Percentiles rank a stretch among this genome's conserved stretches.
Conservation (phyloP, 2,113 vertebrate genomes). For the Telmatochromis sp. region DNA sequence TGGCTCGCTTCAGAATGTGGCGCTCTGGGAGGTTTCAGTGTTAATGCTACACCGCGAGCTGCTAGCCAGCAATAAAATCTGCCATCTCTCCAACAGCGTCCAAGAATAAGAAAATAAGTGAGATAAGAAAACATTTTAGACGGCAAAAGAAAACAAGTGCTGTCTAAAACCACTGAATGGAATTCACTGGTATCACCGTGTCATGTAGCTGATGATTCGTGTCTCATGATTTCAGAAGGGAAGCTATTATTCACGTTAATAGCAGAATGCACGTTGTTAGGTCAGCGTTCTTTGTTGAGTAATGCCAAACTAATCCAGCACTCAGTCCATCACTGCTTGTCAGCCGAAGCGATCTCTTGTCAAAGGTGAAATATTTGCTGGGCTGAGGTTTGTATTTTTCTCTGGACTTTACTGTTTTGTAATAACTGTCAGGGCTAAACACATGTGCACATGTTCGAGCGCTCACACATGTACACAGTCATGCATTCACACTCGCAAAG, state of each 20-base stretch:
- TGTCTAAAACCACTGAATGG: background rate
- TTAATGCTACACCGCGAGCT: background rate
- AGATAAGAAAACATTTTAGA: background rate
- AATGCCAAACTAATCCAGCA: background rate
- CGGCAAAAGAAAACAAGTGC: background rate
- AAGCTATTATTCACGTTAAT: background rate
- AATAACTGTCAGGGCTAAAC: background rate
- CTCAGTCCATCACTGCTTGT: background rate
- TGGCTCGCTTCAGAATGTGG: conserved; percentile 35
- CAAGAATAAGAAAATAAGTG: background rate
- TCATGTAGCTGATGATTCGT: background rate
- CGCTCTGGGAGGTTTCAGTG: conserved; percentile 17
- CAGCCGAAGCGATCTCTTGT: background rate
- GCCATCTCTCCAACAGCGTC: background rate
- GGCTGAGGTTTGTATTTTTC: background rate
- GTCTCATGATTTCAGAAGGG: background rate
- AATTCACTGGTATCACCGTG: fast-evolving
- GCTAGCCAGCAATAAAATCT: background rate
- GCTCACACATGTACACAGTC: background rate
- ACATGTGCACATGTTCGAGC: background rate
- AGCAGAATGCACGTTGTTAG: background rate
- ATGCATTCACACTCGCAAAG: background rate
- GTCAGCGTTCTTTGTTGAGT: background rate
- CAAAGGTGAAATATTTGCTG: background rate
- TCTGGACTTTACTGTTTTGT: background rate